phyloP scores from a whole-genome alignment of 2,113 vertebrate species.

The Hydrochoerus hydrochaeris region DNA sequence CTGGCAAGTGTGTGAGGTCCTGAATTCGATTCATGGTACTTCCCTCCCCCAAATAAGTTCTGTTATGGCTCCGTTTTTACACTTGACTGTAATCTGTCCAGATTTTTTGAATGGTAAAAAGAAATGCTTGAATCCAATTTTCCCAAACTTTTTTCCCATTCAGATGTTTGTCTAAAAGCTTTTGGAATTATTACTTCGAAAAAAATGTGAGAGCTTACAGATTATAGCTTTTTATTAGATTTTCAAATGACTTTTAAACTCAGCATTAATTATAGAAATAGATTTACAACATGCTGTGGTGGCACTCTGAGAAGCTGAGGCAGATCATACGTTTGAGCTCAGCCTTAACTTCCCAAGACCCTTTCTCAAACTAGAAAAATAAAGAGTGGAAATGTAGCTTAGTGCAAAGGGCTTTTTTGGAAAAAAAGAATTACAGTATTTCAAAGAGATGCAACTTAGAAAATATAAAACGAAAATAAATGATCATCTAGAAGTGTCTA shows the following conservation, averaged over 20 bases:
- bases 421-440: not conserved
- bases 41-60: not conserved
- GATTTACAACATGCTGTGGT: not conserved
- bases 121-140: constrained; percentile 13
- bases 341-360: not conserved
- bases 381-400: not conserved
- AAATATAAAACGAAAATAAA: constrained; percentile 5
- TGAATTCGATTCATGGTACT: no score
- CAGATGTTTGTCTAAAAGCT: not conserved
- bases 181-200: not conserved
- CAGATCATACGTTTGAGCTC: not conserved
- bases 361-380: not conserved
- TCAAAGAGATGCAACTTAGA: not conserved
- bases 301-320: not conserved
- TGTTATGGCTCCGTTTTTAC: not conserved
- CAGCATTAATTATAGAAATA: not conserved
- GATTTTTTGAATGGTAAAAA: constrained; percentile 4
- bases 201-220: not conserved
- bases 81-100: not conserved
- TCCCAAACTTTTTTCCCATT: not conserved
- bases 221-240: constrained; percentile 2
- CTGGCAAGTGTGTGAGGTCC: no score
- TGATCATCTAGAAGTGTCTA: not conserved
- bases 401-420: not conserved
- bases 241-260: not conserved